Evolutionary conservation across 2,797 vertebrate species (phyloP).

Genomic region (Manis pentadactyla): DNA sequence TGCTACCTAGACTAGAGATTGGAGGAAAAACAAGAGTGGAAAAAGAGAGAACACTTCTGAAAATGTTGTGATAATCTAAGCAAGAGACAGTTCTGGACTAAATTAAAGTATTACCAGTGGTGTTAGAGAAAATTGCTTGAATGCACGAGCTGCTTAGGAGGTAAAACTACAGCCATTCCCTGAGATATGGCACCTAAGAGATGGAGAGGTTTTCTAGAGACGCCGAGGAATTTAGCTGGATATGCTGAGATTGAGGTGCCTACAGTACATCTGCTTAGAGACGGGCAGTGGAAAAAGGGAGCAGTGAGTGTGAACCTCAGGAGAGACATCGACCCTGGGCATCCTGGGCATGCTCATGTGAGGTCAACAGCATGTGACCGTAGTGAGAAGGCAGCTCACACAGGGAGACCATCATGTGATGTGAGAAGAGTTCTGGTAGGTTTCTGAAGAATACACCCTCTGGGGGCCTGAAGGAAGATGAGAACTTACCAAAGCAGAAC

Average conservation of each 20-base stretch:
- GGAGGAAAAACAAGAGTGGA: not conserved
- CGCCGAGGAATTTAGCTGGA: not conserved
- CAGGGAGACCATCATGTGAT: not conserved
- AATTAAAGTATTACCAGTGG: not conserved
- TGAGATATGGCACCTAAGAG: not conserved
- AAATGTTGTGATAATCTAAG: slow-evolving; percentile 2
- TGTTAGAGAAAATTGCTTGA: slow-evolving; percentile 10
- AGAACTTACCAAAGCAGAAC: not conserved
- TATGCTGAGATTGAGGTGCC: not conserved
- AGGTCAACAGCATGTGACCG: not conserved
- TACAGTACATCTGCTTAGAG: not conserved
- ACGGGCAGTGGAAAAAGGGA: not conserved
- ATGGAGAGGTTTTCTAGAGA: not conserved
- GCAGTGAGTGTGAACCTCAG: not conserved
- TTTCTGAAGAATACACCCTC: not conserved
- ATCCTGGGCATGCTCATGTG: not conserved
- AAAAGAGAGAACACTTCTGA: not conserved
- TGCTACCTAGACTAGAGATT: not conserved
- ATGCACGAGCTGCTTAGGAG: not conserved
- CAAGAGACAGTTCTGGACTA: not conserved
- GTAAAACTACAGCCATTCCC: not conserved
- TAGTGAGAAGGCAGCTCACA: not conserved
- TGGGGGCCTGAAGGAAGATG: not conserved
- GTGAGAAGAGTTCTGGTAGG: not conserved
- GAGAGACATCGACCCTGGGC: not conserved